Evolutionary conservation across 2,113 vertebrate genomes (phyloP).

Genomic region (Hucho hucho): DNA sequence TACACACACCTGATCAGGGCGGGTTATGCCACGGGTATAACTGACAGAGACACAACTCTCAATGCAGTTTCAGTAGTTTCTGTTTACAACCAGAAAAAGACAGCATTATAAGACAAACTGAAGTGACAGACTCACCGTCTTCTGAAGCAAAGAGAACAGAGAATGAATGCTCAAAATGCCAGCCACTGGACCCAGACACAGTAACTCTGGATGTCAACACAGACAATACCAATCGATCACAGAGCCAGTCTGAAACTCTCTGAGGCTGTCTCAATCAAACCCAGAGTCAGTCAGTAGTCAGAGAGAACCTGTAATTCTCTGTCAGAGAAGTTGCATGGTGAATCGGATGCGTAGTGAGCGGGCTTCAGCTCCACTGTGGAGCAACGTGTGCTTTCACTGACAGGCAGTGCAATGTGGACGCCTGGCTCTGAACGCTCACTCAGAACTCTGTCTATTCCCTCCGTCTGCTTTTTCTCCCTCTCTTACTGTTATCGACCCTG

Average conservation of each 20-base stretch:
- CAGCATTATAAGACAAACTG: conserved; percentile 2
- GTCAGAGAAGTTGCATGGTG: conserved; percentile 31
- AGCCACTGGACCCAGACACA: conserved; percentile 2
- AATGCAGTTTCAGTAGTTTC: too few species aligned
- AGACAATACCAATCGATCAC: conserved; percentile 26
- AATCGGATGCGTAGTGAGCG: background rate
- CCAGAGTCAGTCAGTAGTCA: background rate
- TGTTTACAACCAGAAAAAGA: background rate
- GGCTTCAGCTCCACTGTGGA: conserved; percentile 36
- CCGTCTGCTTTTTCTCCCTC: background rate
- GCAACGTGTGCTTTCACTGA: conserved; percentile 61
- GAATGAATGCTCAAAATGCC: conserved; percentile 26
- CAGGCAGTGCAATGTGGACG: conserved; percentile 20
- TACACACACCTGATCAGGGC: too few species aligned
- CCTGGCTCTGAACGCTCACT: conserved; percentile 31
- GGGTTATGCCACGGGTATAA: too few species aligned
- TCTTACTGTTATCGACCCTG: conserved; percentile 14
- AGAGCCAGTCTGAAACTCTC: conserved; percentile 16
- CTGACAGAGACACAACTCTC: too few species aligned
- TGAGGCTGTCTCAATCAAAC: conserved; percentile 36
- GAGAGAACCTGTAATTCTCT: conserved; percentile 28
- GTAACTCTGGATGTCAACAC: conserved; percentile 7
- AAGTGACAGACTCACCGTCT: conserved; percentile 7
- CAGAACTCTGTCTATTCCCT: conserved; percentile 1
- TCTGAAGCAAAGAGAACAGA: conserved; percentile 18